phyloP scores from a whole-genome alignment of 2,113 vertebrate species.

The Oncorhynchus clarkii region DNA sequence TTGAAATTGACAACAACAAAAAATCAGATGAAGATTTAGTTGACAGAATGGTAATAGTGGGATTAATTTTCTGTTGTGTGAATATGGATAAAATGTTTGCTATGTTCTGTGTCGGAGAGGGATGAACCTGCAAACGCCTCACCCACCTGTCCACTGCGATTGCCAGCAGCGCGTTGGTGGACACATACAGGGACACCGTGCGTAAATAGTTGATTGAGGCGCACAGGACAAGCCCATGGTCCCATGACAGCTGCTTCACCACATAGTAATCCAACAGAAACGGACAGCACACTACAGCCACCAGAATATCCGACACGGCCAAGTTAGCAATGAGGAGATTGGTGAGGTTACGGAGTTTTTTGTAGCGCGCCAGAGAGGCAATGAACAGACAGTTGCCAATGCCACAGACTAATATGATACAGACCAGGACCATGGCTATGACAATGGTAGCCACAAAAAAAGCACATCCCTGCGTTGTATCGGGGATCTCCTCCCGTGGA shows the following conservation, averaged over 20 bases:
- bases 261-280: constrained; percentile 90
- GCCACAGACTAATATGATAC: constrained; percentile 51
- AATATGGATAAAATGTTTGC: no score
- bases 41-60: no score
- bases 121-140: not conserved
- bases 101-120: no score
- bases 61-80: no score
- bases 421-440: constrained; percentile 75
- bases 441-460: constrained; percentile 82
- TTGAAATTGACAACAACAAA: no score
- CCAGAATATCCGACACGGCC: constrained; percentile 85
- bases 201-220: constrained; percentile 82
- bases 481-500: constrained; percentile 72
- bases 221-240: constrained; percentile 81
- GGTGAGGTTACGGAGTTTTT: constrained; percentile 85
- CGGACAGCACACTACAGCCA: constrained; percentile 85
- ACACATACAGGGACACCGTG: constrained; percentile 83
- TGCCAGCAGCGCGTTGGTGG: constrained; percentile 84
- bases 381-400: constrained; percentile 69
- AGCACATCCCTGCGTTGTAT: constrained; percentile 78
- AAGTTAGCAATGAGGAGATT: constrained; percentile 87
- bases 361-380: constrained; percentile 76
- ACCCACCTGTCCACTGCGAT: constrained; percentile 86
- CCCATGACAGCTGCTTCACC: constrained; percentile 83
- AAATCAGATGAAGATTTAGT: no score